Evolutionary conservation across 37 sponge, comb jelly and placozoan species (phyloP).

Genomic region (Spongia lamella): DNA sequence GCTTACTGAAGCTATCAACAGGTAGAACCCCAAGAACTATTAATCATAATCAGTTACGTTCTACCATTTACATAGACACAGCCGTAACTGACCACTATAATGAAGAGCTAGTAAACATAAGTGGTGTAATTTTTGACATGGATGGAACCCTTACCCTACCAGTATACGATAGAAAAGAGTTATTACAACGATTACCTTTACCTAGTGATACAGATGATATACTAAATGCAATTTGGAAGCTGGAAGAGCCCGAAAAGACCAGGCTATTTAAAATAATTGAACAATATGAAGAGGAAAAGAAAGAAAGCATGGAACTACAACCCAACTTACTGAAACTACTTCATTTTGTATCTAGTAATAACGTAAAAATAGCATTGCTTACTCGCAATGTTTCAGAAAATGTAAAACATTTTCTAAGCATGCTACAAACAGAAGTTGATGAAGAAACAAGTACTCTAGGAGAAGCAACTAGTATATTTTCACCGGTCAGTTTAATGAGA

Average conservation of each 20-base stretch:
- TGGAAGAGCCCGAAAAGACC: slow-evolving; percentile 34
- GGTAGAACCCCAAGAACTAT: too few relatives aligned
- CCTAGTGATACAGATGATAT: slow-evolving; percentile 30
- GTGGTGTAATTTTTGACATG: slow-evolving; percentile 79
- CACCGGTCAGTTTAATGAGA: too few relatives aligned
- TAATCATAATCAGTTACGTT: too few relatives aligned
- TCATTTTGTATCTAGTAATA: slow-evolving; percentile 23
- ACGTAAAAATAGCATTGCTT: slow-evolving; percentile 41
- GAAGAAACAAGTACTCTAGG: background rate
- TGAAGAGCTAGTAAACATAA: background rate
- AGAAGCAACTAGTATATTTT: slow-evolving; percentile 28
- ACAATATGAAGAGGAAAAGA: slow-evolving; percentile 60
- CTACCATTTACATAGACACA: too few relatives aligned
- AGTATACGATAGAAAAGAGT: slow-evolving; percentile 38
- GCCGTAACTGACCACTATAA: too few relatives aligned
- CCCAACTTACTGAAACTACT: slow-evolving; percentile 56
- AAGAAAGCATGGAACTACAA: slow-evolving; percentile 37
- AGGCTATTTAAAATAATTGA: slow-evolving; percentile 49
- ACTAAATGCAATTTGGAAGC: slow-evolving; percentile 24
- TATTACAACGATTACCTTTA: slow-evolving; percentile 26
- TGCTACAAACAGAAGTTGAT: slow-evolving; percentile 16
- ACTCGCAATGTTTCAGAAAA: slow-evolving; percentile 50
- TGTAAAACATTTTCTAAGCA: slow-evolving; percentile 31
- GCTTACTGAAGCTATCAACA: too few relatives aligned
- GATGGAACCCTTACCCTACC: slow-evolving; percentile 78